These are phyloP conservation scores for Poeciliopsis prolifica DNA, from an alignment of 2,113 vertebrate species.

Conservation along the genomic window DNA sequence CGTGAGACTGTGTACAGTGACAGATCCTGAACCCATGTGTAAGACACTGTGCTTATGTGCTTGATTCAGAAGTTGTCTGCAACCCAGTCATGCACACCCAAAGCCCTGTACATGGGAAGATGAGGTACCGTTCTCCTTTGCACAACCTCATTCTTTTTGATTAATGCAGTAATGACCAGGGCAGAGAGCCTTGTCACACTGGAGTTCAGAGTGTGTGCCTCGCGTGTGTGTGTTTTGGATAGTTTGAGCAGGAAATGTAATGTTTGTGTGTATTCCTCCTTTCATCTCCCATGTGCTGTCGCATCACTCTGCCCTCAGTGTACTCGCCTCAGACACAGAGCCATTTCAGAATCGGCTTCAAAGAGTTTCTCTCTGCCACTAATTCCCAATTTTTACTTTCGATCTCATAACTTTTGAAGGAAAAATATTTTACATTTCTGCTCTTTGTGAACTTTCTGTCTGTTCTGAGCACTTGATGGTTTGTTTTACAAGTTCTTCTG, in stretches of 20 bases:
- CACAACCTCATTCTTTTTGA: conserved; percentile 36
- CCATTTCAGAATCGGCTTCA: conserved; percentile 56
- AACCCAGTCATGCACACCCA: conserved; percentile 1
- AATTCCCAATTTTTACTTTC: conserved; percentile 13
- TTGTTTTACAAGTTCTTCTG: not conserved
- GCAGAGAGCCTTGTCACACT: conserved; percentile 26
- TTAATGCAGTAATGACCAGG: conserved; percentile 37
- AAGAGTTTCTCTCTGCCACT: conserved; percentile 39
- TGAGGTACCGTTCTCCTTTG: conserved; percentile 10
- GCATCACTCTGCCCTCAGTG: conserved; percentile 41
- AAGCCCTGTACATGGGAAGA: conserved; percentile 4
- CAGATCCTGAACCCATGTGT: not conserved
- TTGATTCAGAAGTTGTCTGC: not conserved
- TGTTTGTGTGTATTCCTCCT: conserved; percentile 34
- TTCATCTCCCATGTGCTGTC: conserved; percentile 62
- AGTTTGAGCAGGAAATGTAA: conserved; percentile 24
- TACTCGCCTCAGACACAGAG: conserved; percentile 36
- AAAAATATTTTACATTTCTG: conserved; percentile 16
- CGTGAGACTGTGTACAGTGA: conserved; percentile 3
- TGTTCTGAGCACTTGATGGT: accelerated
- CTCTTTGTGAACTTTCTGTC: conserved; percentile 3
- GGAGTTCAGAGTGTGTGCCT: conserved; percentile 18
- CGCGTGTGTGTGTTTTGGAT: conserved; percentile 14
- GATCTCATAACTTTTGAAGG: conserved; percentile 1
- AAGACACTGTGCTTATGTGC: not conserved